Evolutionary conservation across 2,888 invertebrate genomes (phyloP).

Genomic region (Scaptomyza polygonia): DNA sequence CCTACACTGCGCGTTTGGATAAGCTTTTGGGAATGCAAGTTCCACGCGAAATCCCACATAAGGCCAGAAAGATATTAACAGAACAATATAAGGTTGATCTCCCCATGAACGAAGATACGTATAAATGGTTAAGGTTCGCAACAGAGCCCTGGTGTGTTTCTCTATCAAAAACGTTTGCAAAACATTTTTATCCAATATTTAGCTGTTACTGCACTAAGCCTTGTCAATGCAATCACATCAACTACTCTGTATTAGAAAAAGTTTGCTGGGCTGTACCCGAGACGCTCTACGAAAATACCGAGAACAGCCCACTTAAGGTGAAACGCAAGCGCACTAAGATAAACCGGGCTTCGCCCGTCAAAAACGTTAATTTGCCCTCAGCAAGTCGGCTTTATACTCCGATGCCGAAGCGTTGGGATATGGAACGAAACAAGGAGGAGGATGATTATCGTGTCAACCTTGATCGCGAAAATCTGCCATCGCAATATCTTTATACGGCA

Average conservation of each 20-base stretch:
- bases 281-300: conserved; percentile 15
- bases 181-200: conserved; percentile 32
- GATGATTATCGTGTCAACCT: conserved; percentile 52
- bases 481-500: conserved; percentile 50
- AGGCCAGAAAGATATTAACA: conserved; percentile 38
- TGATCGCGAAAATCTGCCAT: conserved; percentile 38
- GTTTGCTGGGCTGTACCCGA: conserved; percentile 36
- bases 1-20: conserved; percentile 33
- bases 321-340: conserved; percentile 38
- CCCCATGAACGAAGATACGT: conserved; percentile 22
- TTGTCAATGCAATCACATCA: conserved; percentile 15
- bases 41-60: conserved; percentile 27
- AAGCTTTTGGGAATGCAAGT: conserved; percentile 39
- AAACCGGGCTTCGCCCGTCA: conserved; percentile 9
- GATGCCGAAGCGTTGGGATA: conserved; percentile 45
- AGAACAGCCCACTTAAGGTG: conserved; percentile 9
- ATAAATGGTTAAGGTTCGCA: not conserved
- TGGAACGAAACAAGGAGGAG: conserved; percentile 39
- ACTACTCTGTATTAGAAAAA: conserved; percentile 10
- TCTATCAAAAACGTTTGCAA: conserved; percentile 22
- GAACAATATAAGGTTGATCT: conserved; percentile 36
- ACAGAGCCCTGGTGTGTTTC: conserved; percentile 26
- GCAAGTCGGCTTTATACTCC: conserved; percentile 43
- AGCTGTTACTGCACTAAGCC: not conserved
- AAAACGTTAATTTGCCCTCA: conserved; percentile 30